Base-by-base conservation (phyloP, 1,140 invertebrate genomes). In the Caenorhabditis remanei region DNA sequence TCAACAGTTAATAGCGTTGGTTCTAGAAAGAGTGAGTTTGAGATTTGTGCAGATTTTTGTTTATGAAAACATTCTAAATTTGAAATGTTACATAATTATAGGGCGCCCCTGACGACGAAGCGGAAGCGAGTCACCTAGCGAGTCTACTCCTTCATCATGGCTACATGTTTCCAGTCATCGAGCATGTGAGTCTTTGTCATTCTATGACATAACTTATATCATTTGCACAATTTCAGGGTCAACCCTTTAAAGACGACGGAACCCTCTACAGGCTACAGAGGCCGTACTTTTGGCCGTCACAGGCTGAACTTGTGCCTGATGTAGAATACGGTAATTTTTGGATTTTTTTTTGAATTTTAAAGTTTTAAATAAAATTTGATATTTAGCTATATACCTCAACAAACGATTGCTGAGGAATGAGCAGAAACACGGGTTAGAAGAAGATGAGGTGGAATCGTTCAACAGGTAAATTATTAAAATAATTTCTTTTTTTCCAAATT, bases 251-350 rank as follows among this genome's bases (percentile, higher is more conserved):
- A 61, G 91, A 92, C 43, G 92, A 92, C 48, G 92, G 92, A 63
- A 92, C 92, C 4, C 90, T 92, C 5, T 92, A 92, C 87, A 88
- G 91, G 71, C 67, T 93, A 46, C 91, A 92, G 87, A 67, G 92
- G 55, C 91, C 91, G 14, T 92, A 92, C 67, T 92, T 93, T 83
- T 92, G 91, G 91, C 92, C 91, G 40, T 93, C 92, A 11, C 91
- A 93, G 83, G 89, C 90, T 32, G 87, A 86, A 83, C 90, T 91
- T 46, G 87, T 91, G 8, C 92, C 93, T 58, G 92, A 93, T 83
- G 92, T 92, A 8, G 91, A 92, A 87, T 92, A 92, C 87, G 91
- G 91, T 91, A 32, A 63, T 63, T 88, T 61, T 71, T 4, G 21
- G 32, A 85, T 43, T 32, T 56, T 79, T 48, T 53, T n/a, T 5